Conservation (phyloP, 1,140 invertebrate genomes). For the Cydia amplana region DNA sequence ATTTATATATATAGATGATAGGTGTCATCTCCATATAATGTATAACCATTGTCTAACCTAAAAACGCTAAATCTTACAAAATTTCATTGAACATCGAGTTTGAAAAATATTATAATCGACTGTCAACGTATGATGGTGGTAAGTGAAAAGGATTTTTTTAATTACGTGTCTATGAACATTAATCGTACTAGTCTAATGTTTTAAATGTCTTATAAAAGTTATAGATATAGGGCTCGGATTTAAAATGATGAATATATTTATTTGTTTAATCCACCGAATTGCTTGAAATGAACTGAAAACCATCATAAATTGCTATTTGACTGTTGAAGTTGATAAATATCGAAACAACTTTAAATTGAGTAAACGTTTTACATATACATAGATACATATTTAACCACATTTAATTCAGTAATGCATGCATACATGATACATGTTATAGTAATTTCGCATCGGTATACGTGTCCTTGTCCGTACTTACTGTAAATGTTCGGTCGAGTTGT, state of each 20-base stretch:
- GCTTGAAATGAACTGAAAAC: constrained; percentile 1
- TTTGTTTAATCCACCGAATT: not conserved
- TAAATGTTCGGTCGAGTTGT: not conserved
- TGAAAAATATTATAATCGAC: not conserved
- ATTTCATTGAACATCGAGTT: too few relatives aligned
- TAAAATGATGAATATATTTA: not conserved
- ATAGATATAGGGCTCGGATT: constrained; percentile 7
- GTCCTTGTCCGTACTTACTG: not conserved
- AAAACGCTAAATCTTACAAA: too few relatives aligned
- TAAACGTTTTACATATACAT: not conserved
- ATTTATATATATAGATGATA: too few relatives aligned
- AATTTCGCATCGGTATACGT: not conserved
- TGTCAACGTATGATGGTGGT: not conserved
- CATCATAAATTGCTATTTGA: constrained; percentile 10
- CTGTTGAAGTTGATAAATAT: not conserved
- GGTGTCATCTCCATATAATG: too few relatives aligned
- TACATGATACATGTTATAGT: not conserved
- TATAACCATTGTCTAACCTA: too few relatives aligned
- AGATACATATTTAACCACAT: not conserved
- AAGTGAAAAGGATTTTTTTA: not conserved
- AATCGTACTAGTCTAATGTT: constrained; percentile 31
- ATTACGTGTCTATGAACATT: constrained; percentile 10
- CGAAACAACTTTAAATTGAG: not conserved
- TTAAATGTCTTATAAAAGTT: constrained; percentile 6
- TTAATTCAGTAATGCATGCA: not conserved